A percentile compares a stretch with the other conserved stretches of the same genome.
These are phyloP conservation scores for Rhingia rostrata DNA, from an alignment of 2,888 invertebrate species.

Conservation along the genomic window DNA sequence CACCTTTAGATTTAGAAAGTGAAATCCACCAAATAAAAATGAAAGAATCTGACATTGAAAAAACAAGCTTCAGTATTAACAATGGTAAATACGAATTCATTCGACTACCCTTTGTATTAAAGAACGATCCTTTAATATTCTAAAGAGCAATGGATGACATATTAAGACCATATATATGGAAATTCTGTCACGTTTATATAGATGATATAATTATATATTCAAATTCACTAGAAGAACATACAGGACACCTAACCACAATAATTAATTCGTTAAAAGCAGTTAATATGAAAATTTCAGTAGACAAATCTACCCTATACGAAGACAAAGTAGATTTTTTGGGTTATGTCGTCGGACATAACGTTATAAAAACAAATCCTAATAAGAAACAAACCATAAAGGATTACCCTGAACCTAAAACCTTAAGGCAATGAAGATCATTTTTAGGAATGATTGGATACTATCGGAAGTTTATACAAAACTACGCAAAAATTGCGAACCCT, in stretches of 20 bases:
- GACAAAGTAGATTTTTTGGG: conserved; percentile 14
- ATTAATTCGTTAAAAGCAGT: conserved; percentile 18
- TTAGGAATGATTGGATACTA: conserved; percentile 3
- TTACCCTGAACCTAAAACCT: background rate
- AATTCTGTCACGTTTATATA: conserved; percentile 27
- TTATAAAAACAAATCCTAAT: background rate
- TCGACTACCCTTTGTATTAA: conserved; percentile 36
- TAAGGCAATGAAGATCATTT: conserved; percentile 3
- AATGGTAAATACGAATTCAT: conserved; percentile 38
- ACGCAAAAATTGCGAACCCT: conserved; percentile 12
- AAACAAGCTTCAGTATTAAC: conserved; percentile 12
- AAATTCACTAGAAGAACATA: conserved; percentile 11
- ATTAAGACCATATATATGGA: conserved; percentile 21
- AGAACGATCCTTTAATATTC: conserved; percentile 30
- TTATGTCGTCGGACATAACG: conserved; percentile 22
- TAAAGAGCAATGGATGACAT: conserved; percentile 35
- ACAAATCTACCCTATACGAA: conserved; percentile 30
- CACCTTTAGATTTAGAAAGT: conserved; percentile 32
- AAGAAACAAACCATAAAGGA: background rate
- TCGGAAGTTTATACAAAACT: conserved; percentile 21
- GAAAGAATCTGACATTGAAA: conserved; percentile 5
- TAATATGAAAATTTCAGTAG: conserved; percentile 28
- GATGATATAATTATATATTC: conserved; percentile 22
- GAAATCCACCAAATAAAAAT: conserved; percentile 29
- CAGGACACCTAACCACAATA: conserved; percentile 16